Percentiles rank a stretch among this genome's conserved stretches.
These are phyloP conservation scores for Deilephila elpenor DNA, from an alignment of 2,888 invertebrate species.

Conservation along the genomic window DNA sequence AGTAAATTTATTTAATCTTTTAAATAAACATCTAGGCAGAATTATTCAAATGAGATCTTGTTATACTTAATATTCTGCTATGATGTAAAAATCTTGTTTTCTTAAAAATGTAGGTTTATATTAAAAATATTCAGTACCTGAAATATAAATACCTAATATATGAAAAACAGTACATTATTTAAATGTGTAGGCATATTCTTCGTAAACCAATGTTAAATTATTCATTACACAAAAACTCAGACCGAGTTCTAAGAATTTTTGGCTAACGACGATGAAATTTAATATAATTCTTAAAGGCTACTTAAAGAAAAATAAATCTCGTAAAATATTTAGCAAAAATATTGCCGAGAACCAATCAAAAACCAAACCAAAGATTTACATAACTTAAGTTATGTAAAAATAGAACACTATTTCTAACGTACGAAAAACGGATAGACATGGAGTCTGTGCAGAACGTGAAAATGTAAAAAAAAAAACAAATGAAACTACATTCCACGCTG, in stretches of 20 bases:
- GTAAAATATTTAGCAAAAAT: too few species aligned
- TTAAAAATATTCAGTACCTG: too few species aligned
- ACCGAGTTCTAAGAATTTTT: not conserved
- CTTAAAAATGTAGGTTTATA: too few species aligned
- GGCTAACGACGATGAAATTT: not conserved
- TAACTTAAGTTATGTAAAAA: not conserved
- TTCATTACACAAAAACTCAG: not conserved
- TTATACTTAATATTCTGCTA: too few species aligned
- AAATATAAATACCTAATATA: too few species aligned
- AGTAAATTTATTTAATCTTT: too few species aligned
- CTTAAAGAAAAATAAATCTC: too few species aligned
- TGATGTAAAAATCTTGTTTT: too few species aligned
- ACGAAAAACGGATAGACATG: not conserved
- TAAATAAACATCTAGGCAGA: too few species aligned
- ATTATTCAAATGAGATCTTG: too few species aligned
- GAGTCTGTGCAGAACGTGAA: not conserved
- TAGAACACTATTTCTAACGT: not conserved
- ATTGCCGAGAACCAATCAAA: not conserved
- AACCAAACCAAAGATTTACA: too few species aligned
- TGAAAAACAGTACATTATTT: not conserved
- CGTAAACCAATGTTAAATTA: not conserved
- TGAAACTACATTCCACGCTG: not conserved
- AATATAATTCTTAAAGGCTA: not conserved
- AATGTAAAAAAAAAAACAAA: not conserved
- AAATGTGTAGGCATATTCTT: not conserved